Conservation (phyloP, 2,888 invertebrate genomes). For the Buathra laborator region DNA sequence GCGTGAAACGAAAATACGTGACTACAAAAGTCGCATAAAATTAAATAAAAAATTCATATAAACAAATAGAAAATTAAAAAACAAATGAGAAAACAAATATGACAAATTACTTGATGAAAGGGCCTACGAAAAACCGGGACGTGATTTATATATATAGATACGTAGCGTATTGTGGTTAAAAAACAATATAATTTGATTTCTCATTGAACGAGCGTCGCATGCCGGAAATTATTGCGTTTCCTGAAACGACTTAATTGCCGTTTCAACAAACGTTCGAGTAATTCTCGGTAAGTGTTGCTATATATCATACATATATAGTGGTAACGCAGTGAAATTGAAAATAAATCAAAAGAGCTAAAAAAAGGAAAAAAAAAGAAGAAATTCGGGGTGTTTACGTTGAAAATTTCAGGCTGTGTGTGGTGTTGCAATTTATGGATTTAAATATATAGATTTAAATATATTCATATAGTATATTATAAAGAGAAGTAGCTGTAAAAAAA, state of each 20-base stretch:
- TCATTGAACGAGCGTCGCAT: constrained; percentile 23
- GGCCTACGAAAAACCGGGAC: constrained; percentile 46
- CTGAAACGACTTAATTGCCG: neutral
- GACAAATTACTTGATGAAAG: constrained; percentile 44
- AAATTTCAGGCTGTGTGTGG: constrained; percentile 71
- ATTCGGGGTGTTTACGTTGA: constrained; percentile 66
- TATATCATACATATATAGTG: constrained; percentile 43
- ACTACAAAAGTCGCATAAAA: constrained; percentile 39
- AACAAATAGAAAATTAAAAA: constrained; percentile 58
- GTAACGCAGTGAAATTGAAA: constrained; percentile 48
- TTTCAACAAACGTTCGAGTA: constrained; percentile 16
- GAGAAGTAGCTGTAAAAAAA: constrained; percentile 51
- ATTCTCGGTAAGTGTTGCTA: constrained; percentile 23
- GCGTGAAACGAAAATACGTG: constrained; percentile 51
- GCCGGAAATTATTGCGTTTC: constrained; percentile 24
- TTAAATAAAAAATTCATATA: constrained; percentile 31
- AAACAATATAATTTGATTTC: constrained; percentile 5
- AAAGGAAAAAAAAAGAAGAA: no score
- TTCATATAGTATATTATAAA: constrained; percentile 61
- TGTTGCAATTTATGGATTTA: constrained; percentile 63
- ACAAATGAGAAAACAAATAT: constrained; percentile 58
- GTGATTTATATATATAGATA: constrained; percentile 31
- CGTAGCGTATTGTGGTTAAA: constrained; percentile 27
- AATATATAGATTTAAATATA: constrained; percentile 65
- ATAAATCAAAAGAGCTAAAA: constrained; percentile 64